Evolutionary conservation across 2,888 invertebrate species (phyloP), one percentile per base, ranked within the genome.

Genomic region (Sepioteuthis lessoniana): DNA sequence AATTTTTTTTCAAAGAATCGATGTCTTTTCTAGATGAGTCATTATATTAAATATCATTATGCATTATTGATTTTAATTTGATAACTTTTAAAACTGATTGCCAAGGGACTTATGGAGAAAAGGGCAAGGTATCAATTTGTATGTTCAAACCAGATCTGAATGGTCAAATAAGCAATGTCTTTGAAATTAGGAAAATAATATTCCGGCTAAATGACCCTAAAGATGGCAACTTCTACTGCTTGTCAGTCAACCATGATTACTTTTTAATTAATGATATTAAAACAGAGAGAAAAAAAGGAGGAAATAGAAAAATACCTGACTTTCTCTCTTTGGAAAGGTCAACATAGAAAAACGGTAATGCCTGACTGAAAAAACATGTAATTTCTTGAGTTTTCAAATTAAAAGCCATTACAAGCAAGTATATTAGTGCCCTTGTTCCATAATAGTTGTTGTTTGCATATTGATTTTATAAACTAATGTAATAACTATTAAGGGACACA

Each of bases 261-360:
- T 16, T 76, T 76, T 76, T n/a, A 76, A 76, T 76, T 76, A 76
- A n/a, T n/a, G 76, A 76, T 76, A 76, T 76, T 76, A 76, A 76
- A 76, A 76, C n/a, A 76, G n/a, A 13, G n/a, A 76, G 16, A 76
- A 21, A 50, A 50, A 76, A 16, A n/a, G 31, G 31, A n/a, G n/a
- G 19, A 76, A 76, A 8, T n/a, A 19, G 31, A 76, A 76, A 60
- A 76, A 55, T 55, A 55, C 55, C 55, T 55, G 55, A 55, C 55
- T 55, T 55, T 55, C 2, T 55, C 3, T 55, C 55, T 55, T 55
- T 55, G 21, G 2, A 55, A 55, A 55, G 55, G 55, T 76, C n/a
- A n/a, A 76, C 76, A 76, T n/a, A 16, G n/a, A 76, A n/a, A 31
- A 76, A 76, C n/a, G 31, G 76, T 8, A 76, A 76, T 76, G 76